Conservation (phyloP, 2,113 vertebrate genomes). For the Numida meleagris region DNA sequence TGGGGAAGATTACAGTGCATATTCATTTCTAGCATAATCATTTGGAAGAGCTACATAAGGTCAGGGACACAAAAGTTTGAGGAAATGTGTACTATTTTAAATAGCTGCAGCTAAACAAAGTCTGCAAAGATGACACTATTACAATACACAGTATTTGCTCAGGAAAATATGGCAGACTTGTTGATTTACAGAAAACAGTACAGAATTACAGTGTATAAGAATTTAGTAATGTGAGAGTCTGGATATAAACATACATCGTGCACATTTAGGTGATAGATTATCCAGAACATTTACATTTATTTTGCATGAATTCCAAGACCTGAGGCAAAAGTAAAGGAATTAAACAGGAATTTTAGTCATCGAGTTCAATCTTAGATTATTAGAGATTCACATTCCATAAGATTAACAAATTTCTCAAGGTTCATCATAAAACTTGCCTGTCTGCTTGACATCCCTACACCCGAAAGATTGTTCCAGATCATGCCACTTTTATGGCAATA, state of each 20-base stretch:
- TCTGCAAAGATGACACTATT: background rate
- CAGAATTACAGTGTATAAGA: background rate
- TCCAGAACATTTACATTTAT: background rate
- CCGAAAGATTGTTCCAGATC: background rate
- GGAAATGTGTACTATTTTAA: background rate
- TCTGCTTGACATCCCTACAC: background rate
- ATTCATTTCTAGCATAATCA: background rate
- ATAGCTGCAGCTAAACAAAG: conserved; percentile 10
- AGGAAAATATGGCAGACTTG: background rate
- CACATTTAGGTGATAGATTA: background rate
- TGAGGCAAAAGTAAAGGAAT: background rate
- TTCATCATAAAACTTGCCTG: background rate
- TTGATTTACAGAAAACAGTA: background rate
- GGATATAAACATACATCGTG: background rate
- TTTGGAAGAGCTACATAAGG: conserved; percentile 19
- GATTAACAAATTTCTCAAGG: background rate
- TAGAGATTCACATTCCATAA: background rate
- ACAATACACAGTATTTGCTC: background rate
- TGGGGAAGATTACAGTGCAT: background rate
- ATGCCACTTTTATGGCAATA: background rate
- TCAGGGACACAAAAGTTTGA: background rate
- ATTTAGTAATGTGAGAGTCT: background rate
- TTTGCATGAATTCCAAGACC: background rate
- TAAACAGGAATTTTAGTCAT: background rate
- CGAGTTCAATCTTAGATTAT: background rate